These are phyloP conservation scores for Stenopsyche tienmushanensis DNA, from an alignment of 1,140 invertebrate genomes.

Conservation along the genomic window DNA sequence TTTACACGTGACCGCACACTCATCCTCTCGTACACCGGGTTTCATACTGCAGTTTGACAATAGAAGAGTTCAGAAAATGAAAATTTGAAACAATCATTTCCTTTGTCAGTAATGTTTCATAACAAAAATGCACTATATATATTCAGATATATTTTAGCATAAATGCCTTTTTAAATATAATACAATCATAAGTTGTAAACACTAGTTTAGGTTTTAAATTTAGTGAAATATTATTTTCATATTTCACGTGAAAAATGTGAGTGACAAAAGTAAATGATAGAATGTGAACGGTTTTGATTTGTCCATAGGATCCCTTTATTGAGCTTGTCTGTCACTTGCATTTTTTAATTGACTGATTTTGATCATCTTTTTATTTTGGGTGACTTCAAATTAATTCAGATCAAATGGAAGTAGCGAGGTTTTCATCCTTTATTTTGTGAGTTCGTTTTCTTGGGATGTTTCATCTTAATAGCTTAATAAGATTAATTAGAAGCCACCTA, in stretches of 20 bases:
- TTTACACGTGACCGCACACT: neutral
- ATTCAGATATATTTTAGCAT: too few relatives aligned
- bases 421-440: too few relatives aligned
- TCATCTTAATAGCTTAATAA: too few relatives aligned
- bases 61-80: constrained; percentile 27
- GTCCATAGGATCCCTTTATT: neutral
- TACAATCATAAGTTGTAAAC: neutral
- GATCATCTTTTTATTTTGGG: constrained; percentile 9
- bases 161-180: too few relatives aligned
- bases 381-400: constrained; percentile 4
- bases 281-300: neutral
- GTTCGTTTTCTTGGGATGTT: too few relatives aligned
- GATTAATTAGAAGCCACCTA: too few relatives aligned
- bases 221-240: neutral
- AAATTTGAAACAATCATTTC: too few relatives aligned
- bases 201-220: neutral
- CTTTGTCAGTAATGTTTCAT: too few relatives aligned
- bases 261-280: neutral
- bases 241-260: constrained; percentile 16
- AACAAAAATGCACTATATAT: too few relatives aligned
- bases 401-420: too few relatives aligned
- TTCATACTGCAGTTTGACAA: constrained; percentile 28
- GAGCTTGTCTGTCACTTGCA: constrained; percentile 12
- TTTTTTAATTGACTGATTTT: constrained; percentile 12
- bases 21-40: too few relatives aligned